Percentiles rank a stretch among this genome's conserved stretches.
These are phyloP conservation scores for Sebastes itinus DNA, from an alignment of 2,797 vertebrate species.

Conservation along the genomic window DNA sequence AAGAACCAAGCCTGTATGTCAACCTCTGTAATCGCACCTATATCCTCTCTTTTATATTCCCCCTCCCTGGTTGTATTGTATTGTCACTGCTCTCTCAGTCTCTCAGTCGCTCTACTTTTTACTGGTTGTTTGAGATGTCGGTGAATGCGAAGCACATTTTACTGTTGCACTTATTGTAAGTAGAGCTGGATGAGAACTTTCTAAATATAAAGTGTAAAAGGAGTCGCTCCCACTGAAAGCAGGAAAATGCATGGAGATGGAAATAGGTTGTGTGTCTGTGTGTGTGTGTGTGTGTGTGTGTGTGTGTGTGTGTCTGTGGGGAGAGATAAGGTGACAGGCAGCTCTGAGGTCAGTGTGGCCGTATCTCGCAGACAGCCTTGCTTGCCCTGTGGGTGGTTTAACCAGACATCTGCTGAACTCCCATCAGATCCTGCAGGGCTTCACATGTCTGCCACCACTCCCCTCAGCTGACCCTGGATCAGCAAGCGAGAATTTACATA, in stretches of 20 bases:
- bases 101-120: neutral
- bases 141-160: neutral
- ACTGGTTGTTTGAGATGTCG: neutral
- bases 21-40: neutral
- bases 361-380: slow-evolving; percentile 58
- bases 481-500: slow-evolving; percentile 62
- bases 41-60: neutral
- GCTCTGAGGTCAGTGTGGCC: slow-evolving; percentile 61
- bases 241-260: slow-evolving; percentile 4
- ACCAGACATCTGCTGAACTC: slow-evolving; percentile 66
- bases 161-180: neutral
- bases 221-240: slow-evolving; percentile 1
- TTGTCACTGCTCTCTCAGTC: neutral
- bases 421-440: slow-evolving; percentile 54
- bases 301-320: slow-evolving; percentile 16
- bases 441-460: slow-evolving; percentile 32
- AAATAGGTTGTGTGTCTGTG: slow-evolving; percentile 14
- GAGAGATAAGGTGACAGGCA: slow-evolving; percentile 66
- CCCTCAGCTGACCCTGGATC: slow-evolving; percentile 56
- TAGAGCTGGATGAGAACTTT: slow-evolving; percentile 7
- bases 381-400: slow-evolving; percentile 63
- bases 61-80: neutral
- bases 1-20: neutral
- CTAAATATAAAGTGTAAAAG: slow-evolving; percentile 8
- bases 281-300: neutral